Evolutionary conservation across 2,888 invertebrate species (phyloP), one percentile per base, ranked within the genome.

Genomic region (Catonia carolina): DNA sequence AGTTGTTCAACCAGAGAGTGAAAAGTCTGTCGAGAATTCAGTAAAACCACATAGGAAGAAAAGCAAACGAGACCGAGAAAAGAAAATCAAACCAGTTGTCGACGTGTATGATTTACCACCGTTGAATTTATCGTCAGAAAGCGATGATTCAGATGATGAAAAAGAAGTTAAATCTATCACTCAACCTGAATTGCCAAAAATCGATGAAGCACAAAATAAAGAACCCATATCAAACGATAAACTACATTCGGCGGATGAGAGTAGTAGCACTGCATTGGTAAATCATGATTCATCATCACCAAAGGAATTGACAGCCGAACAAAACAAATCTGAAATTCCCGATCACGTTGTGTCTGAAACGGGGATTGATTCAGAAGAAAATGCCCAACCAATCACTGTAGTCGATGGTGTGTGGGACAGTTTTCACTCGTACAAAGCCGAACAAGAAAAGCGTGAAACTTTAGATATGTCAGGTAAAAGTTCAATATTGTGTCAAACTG

Each of bases 41-140:
- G 59, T 56, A n/a, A 52, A 58, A 54, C 64, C 36, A 65, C 67
- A 65, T 49, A 69, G 69, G n/a, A 74, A 72, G 63, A 65, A 50
- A 65, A 67, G 65, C 52, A 69, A 69, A n/a, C 74, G 71, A 63
- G 69, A 70, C 4, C 72, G 69, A 56, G 74, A 72, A 53, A 72
- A 70, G 56, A 69, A 68, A 45, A 72, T 71, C 52, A 76, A 76
- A 65, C 73, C 72, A 4, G 78, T 80, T 52, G 78, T 82, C 3
- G 85, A 84, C 67, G 77, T 84, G 1, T 77, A 78, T 61, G 82
- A 90, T 74, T 74, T 91, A 54, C 89, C 89, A 2, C 89, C 86
- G 2, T 74, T 89, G 39, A 90, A 90, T 75, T 75, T 91, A 39
- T 76, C 76, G 1, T 90, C 89, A 0, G 90, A 90, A 67, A 89